Conservation (phyloP, 2,888 invertebrate species). For the Diarsia rubi region DNA sequence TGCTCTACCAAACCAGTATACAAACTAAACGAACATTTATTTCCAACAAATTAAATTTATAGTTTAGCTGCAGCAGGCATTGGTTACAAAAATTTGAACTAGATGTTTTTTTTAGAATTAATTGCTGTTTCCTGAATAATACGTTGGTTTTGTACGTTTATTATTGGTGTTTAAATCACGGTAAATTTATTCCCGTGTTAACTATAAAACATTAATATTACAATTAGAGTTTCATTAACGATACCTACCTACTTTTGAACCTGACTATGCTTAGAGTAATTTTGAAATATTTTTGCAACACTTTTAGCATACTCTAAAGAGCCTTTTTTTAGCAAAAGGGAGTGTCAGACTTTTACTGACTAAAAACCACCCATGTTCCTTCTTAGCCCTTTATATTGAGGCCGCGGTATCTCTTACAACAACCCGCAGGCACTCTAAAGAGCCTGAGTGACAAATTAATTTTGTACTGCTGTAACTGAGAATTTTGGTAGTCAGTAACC, state of each 20-base stretch:
- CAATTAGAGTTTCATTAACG: slow-evolving; percentile 27
- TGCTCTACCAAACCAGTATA: slow-evolving; percentile 35
- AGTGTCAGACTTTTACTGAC: too few relatives aligned
- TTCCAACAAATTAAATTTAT: slow-evolving; percentile 57
- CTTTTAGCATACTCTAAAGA: background rate
- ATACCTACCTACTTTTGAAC: background rate
- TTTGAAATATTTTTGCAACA: background rate
- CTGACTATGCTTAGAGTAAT: background rate
- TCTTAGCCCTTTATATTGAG: too few relatives aligned
- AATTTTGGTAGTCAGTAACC: too few relatives aligned
- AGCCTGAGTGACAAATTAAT: too few relatives aligned
- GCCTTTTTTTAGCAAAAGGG: too few relatives aligned
- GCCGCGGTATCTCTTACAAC: too few relatives aligned
- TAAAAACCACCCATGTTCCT: too few relatives aligned
- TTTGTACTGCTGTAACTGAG: too few relatives aligned
- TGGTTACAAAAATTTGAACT: slow-evolving; percentile 39
- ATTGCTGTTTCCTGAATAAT: background rate
- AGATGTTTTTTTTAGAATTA: slow-evolving; percentile 29
- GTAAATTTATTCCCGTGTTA: slow-evolving; percentile 43
- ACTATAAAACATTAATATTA: slow-evolving; percentile 44
- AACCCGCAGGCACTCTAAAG: too few relatives aligned
- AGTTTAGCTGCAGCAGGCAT: slow-evolving; percentile 18
- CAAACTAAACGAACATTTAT: slow-evolving; percentile 40
- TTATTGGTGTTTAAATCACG: slow-evolving; percentile 37
- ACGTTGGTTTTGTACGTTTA: background rate